A percentile compares a stretch with the other conserved stretches of the same genome.
Conservation (phyloP, 2,113 vertebrate species). For the Ctenomys sociabilis region DNA sequence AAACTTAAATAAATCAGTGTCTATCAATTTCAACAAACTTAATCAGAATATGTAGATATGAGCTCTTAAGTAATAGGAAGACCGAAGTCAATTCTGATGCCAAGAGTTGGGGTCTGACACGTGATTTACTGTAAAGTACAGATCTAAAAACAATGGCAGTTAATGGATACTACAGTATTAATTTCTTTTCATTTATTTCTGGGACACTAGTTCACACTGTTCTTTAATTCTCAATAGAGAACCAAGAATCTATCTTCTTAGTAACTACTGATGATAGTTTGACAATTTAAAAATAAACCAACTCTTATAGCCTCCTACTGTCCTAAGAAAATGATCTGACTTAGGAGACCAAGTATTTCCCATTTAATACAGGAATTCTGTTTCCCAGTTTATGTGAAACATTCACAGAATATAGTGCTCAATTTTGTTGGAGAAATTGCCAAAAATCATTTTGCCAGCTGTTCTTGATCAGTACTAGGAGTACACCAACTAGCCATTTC, state of each 20-base stretch:
- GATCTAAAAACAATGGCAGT: constrained; percentile 12
- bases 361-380: constrained; percentile 54
- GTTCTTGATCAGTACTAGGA: constrained; percentile 18
- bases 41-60: background rate
- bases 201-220: constrained; percentile 2
- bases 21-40: background rate
- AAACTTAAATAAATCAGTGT: constrained; percentile 27
- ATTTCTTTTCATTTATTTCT: constrained; percentile 5
- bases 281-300: constrained; percentile 33
- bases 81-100: constrained; percentile 1
- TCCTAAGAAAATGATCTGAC: constrained; percentile 19
- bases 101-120: background rate
- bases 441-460: background rate
- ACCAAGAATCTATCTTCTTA: constrained; percentile 11
- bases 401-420: constrained; percentile 18
- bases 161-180: background rate
- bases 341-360: constrained; percentile 9
- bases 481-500: background rate
- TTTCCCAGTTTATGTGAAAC: background rate
- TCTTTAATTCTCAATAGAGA: constrained; percentile 42
- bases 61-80: background rate
- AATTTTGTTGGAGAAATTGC: background rate
- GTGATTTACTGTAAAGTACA: background rate
- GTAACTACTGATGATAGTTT: background rate
- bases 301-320: background rate